Evolutionary conservation across 2,113 vertebrate genomes (phyloP).

Genomic region (Otolemur garnettii): DNA sequence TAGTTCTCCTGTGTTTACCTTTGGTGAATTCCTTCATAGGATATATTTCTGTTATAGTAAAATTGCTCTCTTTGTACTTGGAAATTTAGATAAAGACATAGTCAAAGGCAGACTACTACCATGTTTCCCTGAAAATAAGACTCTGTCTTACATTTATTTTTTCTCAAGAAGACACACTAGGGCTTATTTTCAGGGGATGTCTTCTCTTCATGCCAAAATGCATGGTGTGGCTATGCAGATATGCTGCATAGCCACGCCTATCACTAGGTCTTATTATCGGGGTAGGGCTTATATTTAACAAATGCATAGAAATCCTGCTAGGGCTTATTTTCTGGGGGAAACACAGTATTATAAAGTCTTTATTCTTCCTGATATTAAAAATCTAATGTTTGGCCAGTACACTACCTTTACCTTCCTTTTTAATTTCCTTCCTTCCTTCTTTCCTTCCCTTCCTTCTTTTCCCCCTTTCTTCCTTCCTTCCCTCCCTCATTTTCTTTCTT

Average conservation of each 20-base stretch:
- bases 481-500: too few species aligned
- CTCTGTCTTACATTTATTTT: too few species aligned
- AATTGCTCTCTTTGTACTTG: slow-evolving; percentile 29
- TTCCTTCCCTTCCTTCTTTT: background rate
- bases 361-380: background rate
- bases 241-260: too few species aligned
- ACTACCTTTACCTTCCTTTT: background rate
- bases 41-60: background rate
- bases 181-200: too few species aligned
- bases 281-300: too few species aligned
- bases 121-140: too few species aligned
- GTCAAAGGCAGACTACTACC: background rate
- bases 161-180: too few species aligned
- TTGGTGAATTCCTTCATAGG: background rate
- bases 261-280: too few species aligned
- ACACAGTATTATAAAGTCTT: background rate
- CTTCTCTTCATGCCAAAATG: too few species aligned
- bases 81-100: background rate
- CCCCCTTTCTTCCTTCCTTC: background rate
- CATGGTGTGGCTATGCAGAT: too few species aligned
- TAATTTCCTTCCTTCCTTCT: background rate
- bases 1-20: background rate
- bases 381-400: background rate
- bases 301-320: too few species aligned
- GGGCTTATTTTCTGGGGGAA: too few species aligned